phyloP scores from a whole-genome alignment of 1,140 invertebrate genomes.

The Brachystomella parvula region DNA sequence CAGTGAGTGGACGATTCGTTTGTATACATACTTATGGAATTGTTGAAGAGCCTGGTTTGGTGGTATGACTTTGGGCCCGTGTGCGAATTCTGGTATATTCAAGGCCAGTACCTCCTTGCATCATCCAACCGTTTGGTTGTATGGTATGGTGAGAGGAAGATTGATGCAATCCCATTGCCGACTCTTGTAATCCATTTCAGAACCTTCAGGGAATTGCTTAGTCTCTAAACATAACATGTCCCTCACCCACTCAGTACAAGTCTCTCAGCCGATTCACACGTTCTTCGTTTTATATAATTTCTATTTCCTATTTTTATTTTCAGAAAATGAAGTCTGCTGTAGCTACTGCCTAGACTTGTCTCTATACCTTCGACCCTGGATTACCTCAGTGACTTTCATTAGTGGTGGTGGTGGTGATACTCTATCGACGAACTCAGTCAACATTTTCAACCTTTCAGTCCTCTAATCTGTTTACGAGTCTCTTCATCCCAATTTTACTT shows the following conservation, averaged over 20 bases:
- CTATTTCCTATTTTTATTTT: background rate
- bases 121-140: too few relatives aligned
- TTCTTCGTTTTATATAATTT: background rate
- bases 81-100: background rate
- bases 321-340: background rate
- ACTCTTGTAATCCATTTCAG: background rate
- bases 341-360: too few relatives aligned
- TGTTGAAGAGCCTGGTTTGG: background rate
- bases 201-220: background rate
- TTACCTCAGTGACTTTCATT: too few relatives aligned
- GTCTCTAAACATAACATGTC: background rate
- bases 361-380: too few relatives aligned
- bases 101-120: conserved; percentile 4
- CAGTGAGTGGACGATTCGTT: background rate
- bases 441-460: too few relatives aligned
- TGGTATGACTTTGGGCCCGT: background rate
- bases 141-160: background rate
- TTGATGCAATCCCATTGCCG: background rate
- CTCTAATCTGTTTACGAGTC: too few relatives aligned
- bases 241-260: background rate
- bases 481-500: too few relatives aligned
- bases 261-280: background rate
- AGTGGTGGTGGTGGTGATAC: too few relatives aligned
- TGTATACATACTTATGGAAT: too few relatives aligned
- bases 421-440: too few relatives aligned